These are phyloP conservation scores for Tetramorium alpestre DNA, from an alignment of 1,140 invertebrate species.

Conservation along the genomic window DNA sequence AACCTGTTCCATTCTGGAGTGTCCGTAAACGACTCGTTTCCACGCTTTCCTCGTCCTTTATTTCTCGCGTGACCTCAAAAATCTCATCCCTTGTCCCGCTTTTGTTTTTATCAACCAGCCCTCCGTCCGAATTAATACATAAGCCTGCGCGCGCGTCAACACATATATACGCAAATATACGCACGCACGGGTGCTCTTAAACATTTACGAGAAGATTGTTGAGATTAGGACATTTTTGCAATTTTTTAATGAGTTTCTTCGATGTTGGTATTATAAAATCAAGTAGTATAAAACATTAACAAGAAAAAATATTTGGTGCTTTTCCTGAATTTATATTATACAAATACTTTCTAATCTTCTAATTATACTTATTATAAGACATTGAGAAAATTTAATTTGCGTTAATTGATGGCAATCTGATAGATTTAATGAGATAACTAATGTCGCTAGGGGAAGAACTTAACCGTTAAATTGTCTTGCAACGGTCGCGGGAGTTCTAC, in stretches of 20 bases:
- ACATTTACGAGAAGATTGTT: not conserved
- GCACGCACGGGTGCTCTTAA: not conserved
- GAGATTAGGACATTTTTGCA: not conserved
- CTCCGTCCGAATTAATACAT: not conserved
- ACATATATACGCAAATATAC: not conserved
- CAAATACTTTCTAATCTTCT: not conserved
- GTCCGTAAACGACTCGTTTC: conserved; percentile 50
- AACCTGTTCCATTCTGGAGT: conserved; percentile 74
- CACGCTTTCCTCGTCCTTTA: not conserved
- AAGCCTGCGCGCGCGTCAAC: not conserved
- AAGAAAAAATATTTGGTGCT: not conserved
- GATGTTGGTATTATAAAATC: not conserved
- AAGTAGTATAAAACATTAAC: not conserved
- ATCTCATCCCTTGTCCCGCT: not conserved
- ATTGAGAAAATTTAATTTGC: not conserved
- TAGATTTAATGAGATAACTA: not conserved
- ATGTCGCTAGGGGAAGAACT: not conserved
- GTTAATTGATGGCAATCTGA: not conserved
- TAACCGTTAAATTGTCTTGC: conserved; percentile 12
- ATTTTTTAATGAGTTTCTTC: not conserved
- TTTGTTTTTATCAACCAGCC: not conserved
- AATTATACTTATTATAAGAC: not conserved
- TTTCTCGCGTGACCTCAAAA: not conserved
- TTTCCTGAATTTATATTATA: not conserved
- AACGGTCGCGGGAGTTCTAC: not conserved